Conservation (phyloP, 2,113 vertebrate genomes). For the Grantiella picta region DNA sequence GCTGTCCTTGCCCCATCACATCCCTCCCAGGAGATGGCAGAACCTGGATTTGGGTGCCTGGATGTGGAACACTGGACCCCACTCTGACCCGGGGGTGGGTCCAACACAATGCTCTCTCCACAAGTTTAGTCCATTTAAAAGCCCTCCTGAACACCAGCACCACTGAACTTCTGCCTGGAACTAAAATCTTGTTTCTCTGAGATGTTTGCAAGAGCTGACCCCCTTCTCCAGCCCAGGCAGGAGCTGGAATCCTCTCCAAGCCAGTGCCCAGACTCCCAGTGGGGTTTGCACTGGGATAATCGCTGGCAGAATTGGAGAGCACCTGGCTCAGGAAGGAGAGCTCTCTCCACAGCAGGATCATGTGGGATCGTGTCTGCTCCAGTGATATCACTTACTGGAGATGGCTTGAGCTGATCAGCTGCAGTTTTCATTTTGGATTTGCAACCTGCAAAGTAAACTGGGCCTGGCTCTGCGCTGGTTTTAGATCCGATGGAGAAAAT, state of each 20-base stretch:
- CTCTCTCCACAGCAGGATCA: background rate
- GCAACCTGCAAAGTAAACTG: background rate
- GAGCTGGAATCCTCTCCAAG: background rate
- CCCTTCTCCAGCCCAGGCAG: background rate
- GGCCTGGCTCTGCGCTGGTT: background rate
- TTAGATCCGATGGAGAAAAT: background rate
- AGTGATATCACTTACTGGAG: background rate
- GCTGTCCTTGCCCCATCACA: background rate
- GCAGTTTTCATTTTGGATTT: background rate
- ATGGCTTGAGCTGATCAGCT: background rate
- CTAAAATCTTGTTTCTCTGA: background rate
- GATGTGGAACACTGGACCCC: background rate
- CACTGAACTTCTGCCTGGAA: background rate
- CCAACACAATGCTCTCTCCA: fast-evolving
- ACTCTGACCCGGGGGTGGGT: fast-evolving
- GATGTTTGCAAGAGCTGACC: background rate
- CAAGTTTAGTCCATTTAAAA: background rate
- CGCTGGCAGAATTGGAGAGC: background rate
- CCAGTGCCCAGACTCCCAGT: background rate
- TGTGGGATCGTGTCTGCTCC: background rate
- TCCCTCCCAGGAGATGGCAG: background rate
- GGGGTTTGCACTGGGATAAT: background rate
- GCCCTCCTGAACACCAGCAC: background rate
- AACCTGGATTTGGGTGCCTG: background rate
- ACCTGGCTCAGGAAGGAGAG: background rate